Base-by-base conservation (phyloP, 2,888 invertebrate genomes). In the Helicoverpa assulta region DNA sequence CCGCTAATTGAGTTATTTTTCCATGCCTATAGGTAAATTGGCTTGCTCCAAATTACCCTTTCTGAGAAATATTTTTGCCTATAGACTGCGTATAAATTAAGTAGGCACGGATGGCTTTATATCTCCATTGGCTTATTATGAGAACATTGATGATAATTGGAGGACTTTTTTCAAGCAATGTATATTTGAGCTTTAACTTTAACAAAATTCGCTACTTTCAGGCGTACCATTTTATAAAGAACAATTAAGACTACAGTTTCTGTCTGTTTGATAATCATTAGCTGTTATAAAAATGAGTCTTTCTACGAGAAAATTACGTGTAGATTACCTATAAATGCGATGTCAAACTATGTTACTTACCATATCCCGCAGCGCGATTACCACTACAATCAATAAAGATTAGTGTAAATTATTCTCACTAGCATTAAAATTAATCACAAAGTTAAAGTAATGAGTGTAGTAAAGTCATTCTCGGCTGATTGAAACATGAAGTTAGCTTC, bases 401-500 rank as follows among this genome's bases (percentile, higher is more conserved):
- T 51, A 43, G 29, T 19, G 7, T 37, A 33, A 3, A 69, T 80
- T 61, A 66, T 70, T 76, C 60, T 76, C 54, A 50, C 37, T 70
- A 66, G 64, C 72, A 74, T 71, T 76, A 70, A 77, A 70, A 67
- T 82, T 67, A 76, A 80, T 76, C 77, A 54, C 37, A 7, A 51
- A 58, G 51, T 64, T 47, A 58, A 55, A 51, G 68, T 78, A 78
- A 82, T 76, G 58, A 67, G 56, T 43, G 53, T 75, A 67, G 63
- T 83, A 70, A 75, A 77, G 65, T 69, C 52, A 74, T 81, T 80
- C 76, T 51, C 83, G 85, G 78, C 70, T 86, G 86, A 89, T 88
- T 89, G 86, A 88, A 86, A 88, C 86, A 87, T 88, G 87, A 87
- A 80, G 66, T 84, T 81, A 81, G 76, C 85, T 68, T 53, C 75